Conservation (phyloP, 1,140 invertebrate genomes). For the Carposina sasakii region DNA sequence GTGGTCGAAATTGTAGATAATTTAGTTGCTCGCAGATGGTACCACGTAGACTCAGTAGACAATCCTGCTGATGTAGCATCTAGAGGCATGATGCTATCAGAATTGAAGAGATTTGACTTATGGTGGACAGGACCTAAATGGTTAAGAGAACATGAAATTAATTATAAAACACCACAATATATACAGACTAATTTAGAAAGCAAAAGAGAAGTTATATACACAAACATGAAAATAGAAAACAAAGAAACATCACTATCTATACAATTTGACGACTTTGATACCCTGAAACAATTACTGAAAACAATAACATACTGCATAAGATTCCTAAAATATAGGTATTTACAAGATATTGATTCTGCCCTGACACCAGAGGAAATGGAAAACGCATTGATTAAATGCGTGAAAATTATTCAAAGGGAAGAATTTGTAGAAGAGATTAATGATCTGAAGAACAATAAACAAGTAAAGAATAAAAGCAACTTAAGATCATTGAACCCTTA, state of each 20-base stretch:
- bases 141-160: slow-evolving; percentile 16
- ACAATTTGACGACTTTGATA: slow-evolving; percentile 16
- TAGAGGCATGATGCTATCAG: slow-evolving; percentile 31
- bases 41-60: slow-evolving; percentile 36
- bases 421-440: slow-evolving; percentile 27
- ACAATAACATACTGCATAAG: slow-evolving; percentile 13
- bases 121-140: slow-evolving; percentile 49
- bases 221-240: slow-evolving; percentile 1
- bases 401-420: slow-evolving; percentile 18
- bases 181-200: slow-evolving; percentile 13
- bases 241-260: not conserved
- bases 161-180: slow-evolving; percentile 4
- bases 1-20: slow-evolving; percentile 39
- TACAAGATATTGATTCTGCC: not conserved
- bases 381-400: slow-evolving; percentile 13
- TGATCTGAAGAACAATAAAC: slow-evolving; percentile 10
- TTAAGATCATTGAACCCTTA: slow-evolving; percentile 32
- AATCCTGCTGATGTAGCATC: slow-evolving; percentile 64
- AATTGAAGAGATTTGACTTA: slow-evolving; percentile 24
- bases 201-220: slow-evolving; percentile 22
- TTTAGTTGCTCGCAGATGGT: slow-evolving; percentile 34
- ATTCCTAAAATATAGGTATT: slow-evolving; percentile 12
- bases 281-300: slow-evolving; percentile 11
- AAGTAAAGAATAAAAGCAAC: slow-evolving; percentile 17
- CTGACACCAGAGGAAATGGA: slow-evolving; percentile 17